Percentiles rank a stretch among this genome's conserved stretches.
Evolutionary conservation across 2,113 vertebrate species (phyloP).

Genomic region (Melospiza georgiana): DNA sequence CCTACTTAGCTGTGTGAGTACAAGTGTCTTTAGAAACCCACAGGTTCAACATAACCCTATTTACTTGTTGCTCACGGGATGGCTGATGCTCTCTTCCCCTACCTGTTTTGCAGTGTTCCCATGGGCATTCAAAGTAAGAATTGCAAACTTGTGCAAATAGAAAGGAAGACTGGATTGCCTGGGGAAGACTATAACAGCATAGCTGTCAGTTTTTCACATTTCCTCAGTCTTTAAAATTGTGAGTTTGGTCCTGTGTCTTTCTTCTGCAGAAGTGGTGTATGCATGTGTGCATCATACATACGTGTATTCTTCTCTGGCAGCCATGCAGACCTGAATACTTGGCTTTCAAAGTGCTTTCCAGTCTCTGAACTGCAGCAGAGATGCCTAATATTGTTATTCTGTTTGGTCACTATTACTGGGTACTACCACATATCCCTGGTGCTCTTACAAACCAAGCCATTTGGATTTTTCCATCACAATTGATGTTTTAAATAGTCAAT

Average conservation of each 20-base stretch:
- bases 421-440: background rate
- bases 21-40: background rate
- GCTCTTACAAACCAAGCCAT: background rate
- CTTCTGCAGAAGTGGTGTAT: background rate
- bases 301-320: accelerated
- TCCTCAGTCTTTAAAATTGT: background rate
- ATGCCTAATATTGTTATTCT: background rate
- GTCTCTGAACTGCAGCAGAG: background rate
- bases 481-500: background rate
- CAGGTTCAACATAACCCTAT: background rate
- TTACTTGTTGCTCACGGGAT: background rate
- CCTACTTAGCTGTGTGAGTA: background rate
- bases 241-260: background rate
- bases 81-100: background rate
- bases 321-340: background rate
- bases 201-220: background rate
- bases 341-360: background rate
- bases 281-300: accelerated
- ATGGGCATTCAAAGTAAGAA: background rate
- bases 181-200: background rate
- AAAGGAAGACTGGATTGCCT: background rate
- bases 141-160: background rate
- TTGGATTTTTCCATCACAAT: background rate
- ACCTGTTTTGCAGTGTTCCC: background rate
- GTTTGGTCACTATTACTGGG: background rate